Conservation (phyloP, 2,797 vertebrate species). For the Natrix natrix region DNA sequence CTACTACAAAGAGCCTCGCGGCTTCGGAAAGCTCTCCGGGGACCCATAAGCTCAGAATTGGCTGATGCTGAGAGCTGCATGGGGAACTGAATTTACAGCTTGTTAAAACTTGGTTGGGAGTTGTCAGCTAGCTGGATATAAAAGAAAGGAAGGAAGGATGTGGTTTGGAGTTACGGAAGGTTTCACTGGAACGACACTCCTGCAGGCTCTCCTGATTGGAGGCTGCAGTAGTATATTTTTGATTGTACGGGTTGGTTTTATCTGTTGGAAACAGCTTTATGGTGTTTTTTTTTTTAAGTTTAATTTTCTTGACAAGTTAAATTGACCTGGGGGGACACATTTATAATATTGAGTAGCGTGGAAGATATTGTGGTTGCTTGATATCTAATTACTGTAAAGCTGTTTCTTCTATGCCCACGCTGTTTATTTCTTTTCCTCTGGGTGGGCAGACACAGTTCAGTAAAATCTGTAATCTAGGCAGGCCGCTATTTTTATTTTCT, state of each 20-base stretch:
- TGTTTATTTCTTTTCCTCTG: not conserved
- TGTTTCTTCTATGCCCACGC: not conserved
- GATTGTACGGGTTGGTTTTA: not conserved
- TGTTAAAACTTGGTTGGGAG: not conserved
- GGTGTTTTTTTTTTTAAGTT: not conserved
- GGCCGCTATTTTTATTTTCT: not conserved
- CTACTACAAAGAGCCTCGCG: not conserved
- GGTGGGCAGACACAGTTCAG: not conserved
- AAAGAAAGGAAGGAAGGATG: conserved; percentile 14
- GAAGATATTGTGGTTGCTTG: not conserved
- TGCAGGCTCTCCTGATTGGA: not conserved
- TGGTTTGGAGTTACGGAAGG: conserved; percentile 11
- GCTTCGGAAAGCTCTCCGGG: not conserved
- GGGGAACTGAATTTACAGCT: not conserved
- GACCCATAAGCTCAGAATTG: not conserved
- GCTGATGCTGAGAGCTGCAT: not conserved
- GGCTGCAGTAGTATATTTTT: conserved; percentile 1
- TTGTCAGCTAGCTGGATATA: not conserved
- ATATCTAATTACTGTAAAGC: not conserved
- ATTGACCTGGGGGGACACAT: not conserved
- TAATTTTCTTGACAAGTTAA: not conserved
- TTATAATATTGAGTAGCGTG: not conserved
- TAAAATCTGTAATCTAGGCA: not conserved
- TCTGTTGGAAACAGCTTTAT: not conserved
- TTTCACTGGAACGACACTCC: not conserved